Evolutionary conservation across 2,113 vertebrate species (phyloP), one percentile per base, ranked within the genome.

Genomic region (Mola mola): DNA sequence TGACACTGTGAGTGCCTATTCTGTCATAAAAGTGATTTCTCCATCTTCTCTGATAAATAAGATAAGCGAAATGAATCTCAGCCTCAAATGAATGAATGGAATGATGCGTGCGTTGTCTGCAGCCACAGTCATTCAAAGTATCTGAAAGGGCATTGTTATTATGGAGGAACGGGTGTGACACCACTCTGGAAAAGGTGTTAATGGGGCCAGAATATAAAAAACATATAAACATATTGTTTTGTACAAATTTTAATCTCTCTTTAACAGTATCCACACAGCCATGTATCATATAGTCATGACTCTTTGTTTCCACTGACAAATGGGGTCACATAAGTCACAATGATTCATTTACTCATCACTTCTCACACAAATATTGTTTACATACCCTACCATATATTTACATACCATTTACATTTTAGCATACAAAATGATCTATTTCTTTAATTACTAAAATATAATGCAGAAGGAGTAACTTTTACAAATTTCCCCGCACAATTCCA

Each of bases 11-110:
- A 94, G 93, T 92, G 92, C 71, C 69, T 82, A 55, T 90, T 94
- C 91, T 95, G 91, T 94, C 91, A 91, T 91, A 92, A 92, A 94
- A 93, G 93, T 94, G 93, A 91, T 92, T 82, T 86, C 90, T 79
- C 89, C 90, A 92, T 92, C 57, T 76, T 52, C 44, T 50, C 40
- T 58, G 83, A 86, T 90, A 94, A 94, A 94, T 93, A 92, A 92
- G 90, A 89, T 88, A 83, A 89, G 91, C 90, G 90, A 8, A 93
- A 87, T 53, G 92, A 90, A 92, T 92, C 91, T 91, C 92, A 91
- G 90, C 86, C 79, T 85, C 92, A 90, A 93, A 93, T 92, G 91
- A 91, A 93, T 91, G 89, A 89, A 92, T 78, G 89, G 74, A 95
- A 93, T 90, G 79, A 92, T n/a, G 89, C 79, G 92, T 87, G 90